Conservation (phyloP, 2,888 invertebrate species). For the Tridacna gigas region DNA sequence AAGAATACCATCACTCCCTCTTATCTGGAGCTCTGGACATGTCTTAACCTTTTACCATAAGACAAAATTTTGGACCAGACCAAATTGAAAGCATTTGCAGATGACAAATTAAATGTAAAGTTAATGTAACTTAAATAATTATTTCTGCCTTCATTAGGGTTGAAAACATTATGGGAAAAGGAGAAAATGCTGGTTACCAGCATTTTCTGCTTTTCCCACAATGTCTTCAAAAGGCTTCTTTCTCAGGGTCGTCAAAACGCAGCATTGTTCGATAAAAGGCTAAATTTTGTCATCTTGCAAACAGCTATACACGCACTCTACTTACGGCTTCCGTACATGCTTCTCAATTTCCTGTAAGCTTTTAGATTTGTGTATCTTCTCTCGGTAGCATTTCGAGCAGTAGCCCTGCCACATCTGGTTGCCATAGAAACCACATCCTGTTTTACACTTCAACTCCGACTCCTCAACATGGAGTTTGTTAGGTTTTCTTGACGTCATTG, state of each 20-base stretch:
- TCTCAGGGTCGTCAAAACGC: too few relatives aligned
- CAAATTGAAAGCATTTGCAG: background rate
- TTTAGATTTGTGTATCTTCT: constrained; percentile 85
- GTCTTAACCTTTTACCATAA: background rate
- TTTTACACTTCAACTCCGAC: constrained; percentile 94
- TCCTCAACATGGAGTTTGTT: constrained; percentile 77
- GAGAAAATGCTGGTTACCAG: background rate
- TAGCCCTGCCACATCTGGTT: constrained; percentile 99
- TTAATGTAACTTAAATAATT: background rate
- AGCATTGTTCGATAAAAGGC: too few relatives aligned
- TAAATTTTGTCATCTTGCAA: too few relatives aligned
- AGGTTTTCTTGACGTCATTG: constrained; percentile 12
- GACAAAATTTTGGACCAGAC: background rate
- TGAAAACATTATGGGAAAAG: background rate
- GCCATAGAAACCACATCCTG: constrained; percentile 98
- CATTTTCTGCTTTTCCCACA: background rate
- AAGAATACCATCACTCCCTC: too few relatives aligned
- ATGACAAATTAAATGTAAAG: background rate
- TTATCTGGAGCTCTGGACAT: background rate
- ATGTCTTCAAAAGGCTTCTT: background rate
- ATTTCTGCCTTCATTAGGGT: background rate
- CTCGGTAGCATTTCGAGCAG: constrained; percentile 98
- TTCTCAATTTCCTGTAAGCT: constrained; percentile 80
- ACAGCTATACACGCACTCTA: background rate
- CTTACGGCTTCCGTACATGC: constrained; percentile 41